Percentiles rank a stretch among this genome's conserved stretches.
phyloP scores from a whole-genome alignment of 2,113 vertebrate species.

The Proterorhinus semilunaris region DNA sequence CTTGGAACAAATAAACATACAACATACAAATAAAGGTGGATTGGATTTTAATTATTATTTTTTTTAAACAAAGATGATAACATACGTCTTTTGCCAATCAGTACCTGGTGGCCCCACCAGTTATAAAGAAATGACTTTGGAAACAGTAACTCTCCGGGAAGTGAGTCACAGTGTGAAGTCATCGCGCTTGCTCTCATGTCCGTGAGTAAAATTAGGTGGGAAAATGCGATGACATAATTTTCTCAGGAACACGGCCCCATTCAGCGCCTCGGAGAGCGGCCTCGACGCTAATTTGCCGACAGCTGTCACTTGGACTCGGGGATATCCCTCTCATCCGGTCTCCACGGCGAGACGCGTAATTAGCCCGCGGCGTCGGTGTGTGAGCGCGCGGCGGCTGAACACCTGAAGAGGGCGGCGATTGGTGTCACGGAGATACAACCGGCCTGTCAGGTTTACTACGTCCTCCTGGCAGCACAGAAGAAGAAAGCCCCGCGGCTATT shows the following conservation, averaged over 20 bases:
- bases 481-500: constrained; percentile 6
- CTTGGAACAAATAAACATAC: too few species aligned
- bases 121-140: too few species aligned
- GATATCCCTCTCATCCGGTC: constrained; percentile 44
- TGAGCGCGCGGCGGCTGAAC: constrained; percentile 25
- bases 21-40: too few species aligned
- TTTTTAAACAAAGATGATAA: too few species aligned
- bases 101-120: too few species aligned
- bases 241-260: constrained; percentile 14
- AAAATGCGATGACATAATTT: constrained; percentile 32
- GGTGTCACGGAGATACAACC: constrained; percentile 8
- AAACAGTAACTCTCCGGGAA: not conserved
- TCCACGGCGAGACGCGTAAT: constrained; percentile 49
- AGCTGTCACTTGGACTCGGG: constrained; percentile 59
- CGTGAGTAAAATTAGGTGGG: constrained; percentile 30
- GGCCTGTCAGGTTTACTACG: constrained; percentile 26
- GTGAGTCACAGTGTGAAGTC: not conserved
- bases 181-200: not conserved
- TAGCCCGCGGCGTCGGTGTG: constrained; percentile 29
- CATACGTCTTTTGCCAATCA: too few species aligned
- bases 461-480: constrained; percentile 30
- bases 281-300: constrained; percentile 24
- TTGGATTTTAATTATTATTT: too few species aligned
- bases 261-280: constrained; percentile 4
- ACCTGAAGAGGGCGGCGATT: constrained; percentile 28